These are phyloP conservation scores for Anomalospiza imberbis DNA, from an alignment of 2,797 vertebrate species.

Conservation along the genomic window DNA sequence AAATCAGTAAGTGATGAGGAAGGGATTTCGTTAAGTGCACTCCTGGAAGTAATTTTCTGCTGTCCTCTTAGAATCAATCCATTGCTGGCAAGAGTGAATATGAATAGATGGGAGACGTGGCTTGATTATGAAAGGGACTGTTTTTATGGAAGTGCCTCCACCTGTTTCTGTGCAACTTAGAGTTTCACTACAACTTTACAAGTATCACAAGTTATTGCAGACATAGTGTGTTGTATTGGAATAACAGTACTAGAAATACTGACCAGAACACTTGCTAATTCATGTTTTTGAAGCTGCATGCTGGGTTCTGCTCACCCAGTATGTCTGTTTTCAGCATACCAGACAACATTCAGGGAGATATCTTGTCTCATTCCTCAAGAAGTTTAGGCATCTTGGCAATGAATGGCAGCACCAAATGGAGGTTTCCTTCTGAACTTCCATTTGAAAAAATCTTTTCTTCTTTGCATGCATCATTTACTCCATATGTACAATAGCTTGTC, in stretches of 20 bases:
- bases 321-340: not conserved
- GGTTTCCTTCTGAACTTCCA: not conserved
- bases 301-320: not conserved
- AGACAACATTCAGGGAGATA: not conserved
- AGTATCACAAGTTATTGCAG: not conserved
- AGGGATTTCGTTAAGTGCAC: not conserved
- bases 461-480: not conserved
- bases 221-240: not conserved
- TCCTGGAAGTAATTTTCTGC: not conserved
- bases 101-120: not conserved
- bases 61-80: not conserved
- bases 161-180: not conserved
- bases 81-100: not conserved
- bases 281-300: not conserved
- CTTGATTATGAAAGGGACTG: not conserved
- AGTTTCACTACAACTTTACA: not conserved
- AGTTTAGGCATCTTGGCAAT: not conserved
- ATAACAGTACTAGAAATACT: not conserved
- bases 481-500: not conserved
- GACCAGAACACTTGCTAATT: not conserved
- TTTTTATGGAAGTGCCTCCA: not conserved
- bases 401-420: not conserved
- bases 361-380: not conserved
- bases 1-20: not conserved
- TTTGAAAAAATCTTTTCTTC: not conserved